Evolutionary conservation across 2,113 vertebrate genomes (phyloP), one percentile per base, ranked within the genome.

Genomic region (Alouatta palliata): DNA sequence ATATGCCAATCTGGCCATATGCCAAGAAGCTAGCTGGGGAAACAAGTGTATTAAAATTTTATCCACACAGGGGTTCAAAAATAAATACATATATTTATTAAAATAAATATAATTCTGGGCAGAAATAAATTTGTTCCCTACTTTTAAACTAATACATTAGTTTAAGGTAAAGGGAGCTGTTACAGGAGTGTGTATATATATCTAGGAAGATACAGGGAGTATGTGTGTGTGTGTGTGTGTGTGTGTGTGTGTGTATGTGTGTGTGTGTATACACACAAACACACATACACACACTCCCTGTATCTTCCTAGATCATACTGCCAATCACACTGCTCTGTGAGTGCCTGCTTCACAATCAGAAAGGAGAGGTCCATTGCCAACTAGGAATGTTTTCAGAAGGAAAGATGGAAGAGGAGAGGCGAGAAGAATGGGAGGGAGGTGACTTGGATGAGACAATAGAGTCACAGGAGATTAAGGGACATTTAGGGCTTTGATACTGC

Each of bases 31-130:
- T 91, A 43, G 45, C 64, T 93, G 12, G 43, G 75, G 61, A 96
- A 96, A 94, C 2, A 43, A 76, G 17, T n/a, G 11, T 70, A 64
- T 30, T 64, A 64, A 95, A 97, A 95, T 76, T 92, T 95, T 71
- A 93, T 13, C 82, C 66, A 88, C 43, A 71, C 19, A 10, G 4
- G 19, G 30, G 2, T 79, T 90, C 77, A 12, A 87, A 84, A 94
- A 92, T 92, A 91, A 89, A 87, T 81, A 58, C 8, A 58, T 58
- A 23, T 58, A 23, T 23, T 58, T 58, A 58, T 58, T 58, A 23
- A 58, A 58, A 91, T 92, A 90, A 87, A 84, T 82, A 66, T 84
- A 87, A 96, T 56, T 87, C 43, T 83, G 30, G 32, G 7, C 25
- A 82, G 73, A 61, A 83, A 43, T 3, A 94, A 76, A 64, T 61